Evolutionary conservation across 2,888 invertebrate species (phyloP), one percentile per base, ranked within the genome.

Genomic region (Erynnis tages): DNA sequence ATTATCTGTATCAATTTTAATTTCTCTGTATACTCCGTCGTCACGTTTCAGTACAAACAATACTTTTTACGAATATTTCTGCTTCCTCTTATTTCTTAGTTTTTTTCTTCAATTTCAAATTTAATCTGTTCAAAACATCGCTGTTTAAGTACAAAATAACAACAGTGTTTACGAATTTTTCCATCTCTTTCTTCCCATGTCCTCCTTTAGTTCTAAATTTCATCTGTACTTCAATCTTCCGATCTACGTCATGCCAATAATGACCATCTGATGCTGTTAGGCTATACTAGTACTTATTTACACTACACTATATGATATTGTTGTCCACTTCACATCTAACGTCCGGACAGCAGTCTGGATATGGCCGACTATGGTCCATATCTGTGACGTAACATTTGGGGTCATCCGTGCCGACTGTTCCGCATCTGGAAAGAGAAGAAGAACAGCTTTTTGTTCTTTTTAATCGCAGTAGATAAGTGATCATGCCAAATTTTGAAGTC

Each of bases 251-350:
- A 53, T 54, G 46, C 55, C 53, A 54, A 37, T 38, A 45, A 45
- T 45, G 1, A 54, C 41, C 50, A 27, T 1, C 2, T 17, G 38
- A 35, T 40, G 41, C 25, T 25, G 8, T n/a, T n/a, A n/a, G n/a
- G n/a, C n/a, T n/a, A n/a, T n/a, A n/a, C n/a, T n/a, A n/a, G n/a
- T n/a, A n/a, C 11, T n/a, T 25, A 27, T 19, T 11, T 1, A 8
- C 2, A 41, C 21, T 49, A 25, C 23, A 43, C 53, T 65, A 62
- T 40, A 58, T 38, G 3, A 67, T 54, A 5, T 62, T 67, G 54
- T 83, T 84, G 13, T 83, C 82, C 4, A 65, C 6, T 37, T 79
- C 78, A 56, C 84, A 84, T 53, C 70, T 71, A 21, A 82, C 30
- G 0, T 57, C 45, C 1, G 69, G 67, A 62, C 85, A 86, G 57